Base-by-base conservation (phyloP, 2,888 invertebrate genomes). In the Oxytorus armatus region DNA sequence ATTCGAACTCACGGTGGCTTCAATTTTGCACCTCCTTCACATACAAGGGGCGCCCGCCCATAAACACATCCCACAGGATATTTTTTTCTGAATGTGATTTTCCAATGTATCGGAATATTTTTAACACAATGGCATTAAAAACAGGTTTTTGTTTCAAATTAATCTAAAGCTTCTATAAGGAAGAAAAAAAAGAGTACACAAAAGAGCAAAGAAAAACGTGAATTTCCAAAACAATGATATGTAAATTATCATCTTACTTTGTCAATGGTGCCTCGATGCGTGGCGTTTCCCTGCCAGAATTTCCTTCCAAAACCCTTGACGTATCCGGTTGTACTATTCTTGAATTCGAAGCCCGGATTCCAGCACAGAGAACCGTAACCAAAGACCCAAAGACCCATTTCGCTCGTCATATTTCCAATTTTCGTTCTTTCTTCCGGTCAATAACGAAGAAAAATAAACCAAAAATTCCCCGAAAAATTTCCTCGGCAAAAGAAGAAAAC, bases 291-390 rank as follows among this genome's bases (percentile, higher is more conserved):
- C 92, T 99, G 98, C 98, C 98, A 99, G 92, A 98, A 98, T 90
- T 96, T 94, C 85, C 98, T 93, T 8, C 95, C 94, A 90, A 95
- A 98, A 1, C 97, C 98, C 85, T 94, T 94, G 8, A 97, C 94
- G 89, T 95, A 96, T n/a, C 99, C 98, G 11, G 96, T 95, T 11
- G 96, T 93, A 77, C 96, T 96, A 88, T 95, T 95, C 86, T 95
- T 94, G 90, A 95, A 98, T 68, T 96, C 95, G 91, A 99, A 98
- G 66, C 98, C 98, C 0, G 97, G 97, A 92, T 97, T 95, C 98
- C 98, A 99, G 92, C 98, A 97, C 61, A 99, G 92, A 0, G 98
- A 98, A 2, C 99, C 99, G 88, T 99, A 99, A 0, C 98, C 99
- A 90, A 98, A 99, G 25, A 99, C 95, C 98, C 98, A 99, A 89